Evolutionary conservation across 23 tunicate genomes (phyloP), one percentile per base, ranked within the genome.

Genomic region (Styela clava): DNA sequence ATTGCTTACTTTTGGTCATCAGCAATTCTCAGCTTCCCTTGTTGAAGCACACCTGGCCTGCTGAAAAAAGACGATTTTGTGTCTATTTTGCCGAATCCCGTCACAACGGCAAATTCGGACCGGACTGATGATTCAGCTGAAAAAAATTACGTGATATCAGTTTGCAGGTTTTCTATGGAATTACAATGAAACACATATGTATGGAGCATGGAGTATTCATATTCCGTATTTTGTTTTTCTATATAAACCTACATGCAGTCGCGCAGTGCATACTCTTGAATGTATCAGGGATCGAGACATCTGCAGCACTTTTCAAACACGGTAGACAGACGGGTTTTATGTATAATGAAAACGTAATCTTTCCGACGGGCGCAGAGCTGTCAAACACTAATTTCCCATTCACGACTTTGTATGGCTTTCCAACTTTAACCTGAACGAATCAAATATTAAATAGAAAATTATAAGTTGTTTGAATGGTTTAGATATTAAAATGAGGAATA

Each of bases 261-360:
- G n/a, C n/a, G n/a, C n/a, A n/a, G n/a, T n/a, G n/a, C n/a, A n/a
- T n/a, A n/a, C n/a, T n/a, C n/a, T n/a, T n/a, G n/a, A n/a, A n/a
- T n/a, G n/a, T n/a, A n/a, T n/a, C n/a, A n/a, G n/a, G n/a, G n/a
- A n/a, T n/a, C n/a, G n/a, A n/a, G n/a, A n/a, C n/a, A n/a, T n/a
- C n/a, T n/a, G 56, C 7, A 44, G 56, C 12, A 44, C 12, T 44
- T 5, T 44, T 44, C 74, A 74, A 7, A 56, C 87, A 84, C 1
- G 87, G 87, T 61, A 84, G 34, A 33, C 87, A 84, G 22, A 84
- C 82, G 2, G 87, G 87, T 74, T 74, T 33, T 22, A 84, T 64
- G 63, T 5, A 76, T 2, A 32, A 24, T 2, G 81, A 74, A 63
- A 64, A 84, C 16, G 2, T 31, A 12, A 73, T 73, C 2, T 21